A percentile compares a stretch with the other conserved stretches of the same genome.
Evolutionary conservation across 2,113 vertebrate genomes (phyloP).

Genomic region (Peromyscus californicus): DNA sequence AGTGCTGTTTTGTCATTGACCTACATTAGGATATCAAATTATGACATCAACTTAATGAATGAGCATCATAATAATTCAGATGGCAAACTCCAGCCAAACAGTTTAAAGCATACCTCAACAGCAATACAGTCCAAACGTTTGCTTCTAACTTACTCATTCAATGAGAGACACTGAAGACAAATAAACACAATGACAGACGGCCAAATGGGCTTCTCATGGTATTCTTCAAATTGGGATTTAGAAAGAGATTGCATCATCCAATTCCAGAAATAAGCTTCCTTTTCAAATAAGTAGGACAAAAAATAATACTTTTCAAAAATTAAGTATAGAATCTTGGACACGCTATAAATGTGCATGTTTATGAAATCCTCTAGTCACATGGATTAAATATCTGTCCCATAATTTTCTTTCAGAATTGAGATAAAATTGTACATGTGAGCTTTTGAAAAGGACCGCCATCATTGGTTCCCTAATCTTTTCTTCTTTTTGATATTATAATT

Average conservation of each 20-base stretch:
- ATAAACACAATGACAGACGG: neutral
- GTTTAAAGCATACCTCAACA: neutral
- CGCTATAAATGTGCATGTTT: neutral
- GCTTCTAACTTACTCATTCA: neutral
- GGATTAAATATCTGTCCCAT: neutral
- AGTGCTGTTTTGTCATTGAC: conserved; percentile 71
- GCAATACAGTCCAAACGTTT: conserved; percentile 11
- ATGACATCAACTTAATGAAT: conserved; percentile 64
- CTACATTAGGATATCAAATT: conserved; percentile 74
- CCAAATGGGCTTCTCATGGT: neutral
- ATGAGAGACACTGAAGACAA: neutral
- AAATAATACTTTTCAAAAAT: conserved; percentile 5
- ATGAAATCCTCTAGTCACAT: neutral
- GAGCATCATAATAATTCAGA: conserved; percentile 57
- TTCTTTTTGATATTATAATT: neutral
- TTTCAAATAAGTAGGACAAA: neutral
- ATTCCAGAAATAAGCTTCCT: conserved; percentile 17
- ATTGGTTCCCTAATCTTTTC: neutral
- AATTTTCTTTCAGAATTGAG: neutral
- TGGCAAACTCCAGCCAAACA: neutral
- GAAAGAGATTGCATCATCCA: neutral
- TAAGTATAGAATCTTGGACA: neutral
- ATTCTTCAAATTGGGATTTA: neutral
- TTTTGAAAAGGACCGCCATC: neutral
- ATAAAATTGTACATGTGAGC: neutral